These are phyloP conservation scores for Suillia variegata DNA, from an alignment of 2,888 invertebrate genomes.

Conservation along the genomic window DNA sequence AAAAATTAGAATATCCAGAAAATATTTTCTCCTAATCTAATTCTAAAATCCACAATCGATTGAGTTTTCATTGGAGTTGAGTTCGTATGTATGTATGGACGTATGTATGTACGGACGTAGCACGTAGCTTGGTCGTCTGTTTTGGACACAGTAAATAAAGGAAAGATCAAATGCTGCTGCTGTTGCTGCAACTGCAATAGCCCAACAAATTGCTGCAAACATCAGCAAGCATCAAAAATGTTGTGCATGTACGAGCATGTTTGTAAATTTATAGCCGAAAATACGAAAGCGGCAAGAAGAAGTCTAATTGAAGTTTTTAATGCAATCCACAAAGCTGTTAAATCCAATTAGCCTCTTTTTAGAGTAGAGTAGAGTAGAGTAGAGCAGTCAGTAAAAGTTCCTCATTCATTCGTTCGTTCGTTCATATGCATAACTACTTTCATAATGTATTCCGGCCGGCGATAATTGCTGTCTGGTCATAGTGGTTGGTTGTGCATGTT, in stretches of 20 bases:
- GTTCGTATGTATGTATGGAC: neutral
- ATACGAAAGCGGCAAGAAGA: neutral
- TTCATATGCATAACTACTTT: too few relatives aligned
- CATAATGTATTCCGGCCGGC: too few relatives aligned
- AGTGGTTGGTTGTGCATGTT: constrained; percentile 48
- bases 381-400: constrained; percentile 18
- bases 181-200: neutral
- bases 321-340: constrained; percentile 18
- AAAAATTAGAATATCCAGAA: constrained; percentile 2
- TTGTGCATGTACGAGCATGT: neutral
- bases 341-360: constrained; percentile 13
- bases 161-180: neutral
- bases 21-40: neutral
- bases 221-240: neutral
- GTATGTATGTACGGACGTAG: too few relatives aligned
- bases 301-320: constrained; percentile 16
- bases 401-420: constrained; percentile 14
- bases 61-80: neutral
- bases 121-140: too few relatives aligned
- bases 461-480: too few relatives aligned
- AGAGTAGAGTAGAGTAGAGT: neutral
- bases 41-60: neutral
- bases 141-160: constrained; percentile 13
- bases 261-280: neutral
- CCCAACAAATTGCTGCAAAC: neutral